Evolutionary conservation across 1,140 invertebrate species (phyloP), one percentile per base, ranked within the genome.

Genomic region (Ganaspis sp.): DNA sequence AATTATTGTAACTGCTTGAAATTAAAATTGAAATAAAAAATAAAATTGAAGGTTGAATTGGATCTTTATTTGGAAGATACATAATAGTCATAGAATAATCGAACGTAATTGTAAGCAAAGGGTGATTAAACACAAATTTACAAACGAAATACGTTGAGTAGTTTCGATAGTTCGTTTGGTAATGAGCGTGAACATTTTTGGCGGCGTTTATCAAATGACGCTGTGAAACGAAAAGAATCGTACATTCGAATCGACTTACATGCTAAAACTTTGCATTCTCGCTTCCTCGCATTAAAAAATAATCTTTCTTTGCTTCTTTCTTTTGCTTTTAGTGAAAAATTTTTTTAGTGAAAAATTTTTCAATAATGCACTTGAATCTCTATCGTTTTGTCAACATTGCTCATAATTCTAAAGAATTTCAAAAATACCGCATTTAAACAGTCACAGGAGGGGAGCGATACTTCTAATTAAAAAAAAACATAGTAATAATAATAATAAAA

Each of bases 31-130:
- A 74, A 37, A 69, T 77, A 78, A 70, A 74, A 77, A 77, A 81
- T 34, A 74, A 77, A 69, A 76, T 29, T 9, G 23, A 64, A 64
- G 23, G 72, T 83, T 85, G 72, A 86, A 87, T 84, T 80, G 85
- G 85, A 84, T 85, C 77, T 87, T 87, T 87, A 86, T 87, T 86
- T 86, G 85, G 85, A 87, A 87, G 86, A 87, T 87, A 87, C 84
- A 87, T 80, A 81, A 76, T 83, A 80, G 81, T 81, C 49, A 75
- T 80, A 86, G 76, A 76, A 83, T 83, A 81, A 74, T 82, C 76
- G 78, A 86, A 87, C 85, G 74, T 84, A 87, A 87, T 76, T 83
- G 73, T 34, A 78, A 82, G 77, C 80, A 79, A 71, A 74, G 76
- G 76, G 80, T 85, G 75, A 77, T 81, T 81, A 79, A 87, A 86